A percentile compares a stretch with the other conserved stretches of the same genome.
These are phyloP conservation scores for Nebria brevicollis DNA, from an alignment of 2,888 invertebrate species.

Conservation along the genomic window DNA sequence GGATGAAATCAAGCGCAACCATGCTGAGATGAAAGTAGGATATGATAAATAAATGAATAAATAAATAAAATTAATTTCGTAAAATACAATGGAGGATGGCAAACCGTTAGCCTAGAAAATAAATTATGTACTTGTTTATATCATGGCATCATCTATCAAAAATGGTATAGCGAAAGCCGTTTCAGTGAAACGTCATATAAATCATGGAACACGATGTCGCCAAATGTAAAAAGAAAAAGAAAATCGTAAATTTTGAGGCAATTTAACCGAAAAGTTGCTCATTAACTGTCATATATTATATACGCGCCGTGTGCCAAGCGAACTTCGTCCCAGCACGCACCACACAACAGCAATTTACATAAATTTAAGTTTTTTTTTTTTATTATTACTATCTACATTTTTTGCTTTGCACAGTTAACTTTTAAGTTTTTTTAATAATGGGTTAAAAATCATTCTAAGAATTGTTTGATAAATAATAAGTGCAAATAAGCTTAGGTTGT, in stretches of 20 bases:
- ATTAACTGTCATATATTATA: slow-evolving; percentile 30
- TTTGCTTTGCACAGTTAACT: too few relatives aligned
- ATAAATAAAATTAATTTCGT: slow-evolving; percentile 43
- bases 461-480: too few relatives aligned
- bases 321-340: background rate
- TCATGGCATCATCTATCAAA: slow-evolving; percentile 38
- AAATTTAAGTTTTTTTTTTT: too few relatives aligned
- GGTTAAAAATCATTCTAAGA: too few relatives aligned
- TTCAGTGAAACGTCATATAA: slow-evolving; percentile 18
- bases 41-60: slow-evolving; percentile 42
- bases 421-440: too few relatives aligned
- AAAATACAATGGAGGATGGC: slow-evolving; percentile 39
- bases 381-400: too few relatives aligned
- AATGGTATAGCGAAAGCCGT: background rate
- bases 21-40: background rate
- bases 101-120: slow-evolving; percentile 4
- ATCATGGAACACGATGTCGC: slow-evolving; percentile 19
- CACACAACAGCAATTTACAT: too few relatives aligned
- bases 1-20: too few relatives aligned
- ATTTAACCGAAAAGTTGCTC: slow-evolving; percentile 21
- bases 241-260: slow-evolving; percentile 31
- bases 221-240: slow-evolving; percentile 30
- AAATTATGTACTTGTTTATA: slow-evolving; percentile 36
- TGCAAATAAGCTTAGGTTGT: too few relatives aligned
- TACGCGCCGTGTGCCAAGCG: background rate